phyloP scores from a whole-genome alignment of 2,888 invertebrate species.

The Dolomedes plantarius region DNA sequence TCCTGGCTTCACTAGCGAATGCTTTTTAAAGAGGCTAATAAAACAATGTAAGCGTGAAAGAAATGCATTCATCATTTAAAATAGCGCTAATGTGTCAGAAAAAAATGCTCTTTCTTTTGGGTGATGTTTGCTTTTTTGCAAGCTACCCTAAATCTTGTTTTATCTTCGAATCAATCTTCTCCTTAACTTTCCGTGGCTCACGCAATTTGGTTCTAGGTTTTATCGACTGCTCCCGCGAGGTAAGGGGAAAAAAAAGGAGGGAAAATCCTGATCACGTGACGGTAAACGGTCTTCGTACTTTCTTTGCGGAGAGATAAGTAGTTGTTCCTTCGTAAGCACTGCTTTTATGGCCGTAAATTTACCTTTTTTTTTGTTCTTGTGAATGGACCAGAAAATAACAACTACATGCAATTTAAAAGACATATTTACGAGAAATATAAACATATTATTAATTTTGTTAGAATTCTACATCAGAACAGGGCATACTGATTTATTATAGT shows the following conservation, averaged over 20 bases:
- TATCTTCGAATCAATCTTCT: not conserved
- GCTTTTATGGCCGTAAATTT: too few relatives aligned
- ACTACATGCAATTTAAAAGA: too few relatives aligned
- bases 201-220: conserved; percentile 1
- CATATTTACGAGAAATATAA: too few relatives aligned
- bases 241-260: not conserved
- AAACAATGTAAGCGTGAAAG: conserved; percentile 8
- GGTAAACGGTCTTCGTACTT: not conserved
- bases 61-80: conserved; percentile 18
- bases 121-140: not conserved
- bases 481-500: too few relatives aligned
- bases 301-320: not conserved
- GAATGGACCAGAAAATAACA: too few relatives aligned
- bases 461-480: too few relatives aligned
- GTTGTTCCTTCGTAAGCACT: not conserved
- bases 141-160: not conserved
- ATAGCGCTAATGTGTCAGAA: not conserved
- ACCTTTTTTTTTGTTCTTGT: too few relatives aligned
- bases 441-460: too few relatives aligned
- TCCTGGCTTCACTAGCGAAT: too few relatives aligned
- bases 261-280: not conserved
- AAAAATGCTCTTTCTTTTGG: not conserved
- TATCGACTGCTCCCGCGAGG: not conserved
- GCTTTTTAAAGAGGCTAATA: conserved; percentile 33
- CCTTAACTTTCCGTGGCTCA: not conserved